Percentiles rank a stretch among this genome's conserved stretches.
Conservation (phyloP, 2,797 vertebrate genomes). For the Catamblyrhynchus diadema region DNA sequence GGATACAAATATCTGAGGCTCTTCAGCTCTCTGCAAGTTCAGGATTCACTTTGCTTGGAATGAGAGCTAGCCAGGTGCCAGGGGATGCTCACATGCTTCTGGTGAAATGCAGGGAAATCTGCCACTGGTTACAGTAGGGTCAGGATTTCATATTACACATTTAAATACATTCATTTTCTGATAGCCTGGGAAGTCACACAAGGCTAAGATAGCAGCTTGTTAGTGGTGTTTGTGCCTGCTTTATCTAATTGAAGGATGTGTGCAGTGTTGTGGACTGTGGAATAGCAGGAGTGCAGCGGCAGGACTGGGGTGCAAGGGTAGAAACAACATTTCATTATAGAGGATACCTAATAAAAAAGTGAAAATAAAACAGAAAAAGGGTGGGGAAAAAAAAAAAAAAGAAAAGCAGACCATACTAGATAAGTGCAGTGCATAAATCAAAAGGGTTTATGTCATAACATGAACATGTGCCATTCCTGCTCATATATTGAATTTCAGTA, state of each 20-base stretch:
- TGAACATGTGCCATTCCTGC: constrained; percentile 71
- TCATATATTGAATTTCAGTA: constrained; percentile 79
- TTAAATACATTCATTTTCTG: constrained; percentile 22
- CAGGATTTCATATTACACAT: not conserved
- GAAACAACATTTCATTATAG: constrained; percentile 15
- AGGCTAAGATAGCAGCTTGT: not conserved
- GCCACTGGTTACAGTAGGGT: not conserved
- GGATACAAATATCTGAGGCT: not conserved
- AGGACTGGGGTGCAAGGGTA: constrained; percentile 6
- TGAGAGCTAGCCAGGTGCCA: not conserved
- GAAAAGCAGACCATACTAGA: not conserved
- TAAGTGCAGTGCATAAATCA: constrained; percentile 75
- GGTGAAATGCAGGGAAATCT: not conserved
- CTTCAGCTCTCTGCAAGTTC: not conserved
- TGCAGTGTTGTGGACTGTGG: not conserved
- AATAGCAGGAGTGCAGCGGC: not conserved
- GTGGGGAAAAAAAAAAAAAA: rapidly evolving
- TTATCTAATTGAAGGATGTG: not conserved
- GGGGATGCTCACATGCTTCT: not conserved
- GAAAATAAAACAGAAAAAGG: constrained; percentile 37
- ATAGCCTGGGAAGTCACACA: not conserved
- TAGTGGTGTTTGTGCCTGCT: constrained; percentile 6
- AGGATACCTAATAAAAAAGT: constrained; percentile 48
- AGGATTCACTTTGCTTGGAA: not conserved
- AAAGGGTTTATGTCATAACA: constrained; percentile 75